Evolutionary conservation across 2,888 invertebrate genomes (phyloP).

Genomic region (Sesia bembeciformis): DNA sequence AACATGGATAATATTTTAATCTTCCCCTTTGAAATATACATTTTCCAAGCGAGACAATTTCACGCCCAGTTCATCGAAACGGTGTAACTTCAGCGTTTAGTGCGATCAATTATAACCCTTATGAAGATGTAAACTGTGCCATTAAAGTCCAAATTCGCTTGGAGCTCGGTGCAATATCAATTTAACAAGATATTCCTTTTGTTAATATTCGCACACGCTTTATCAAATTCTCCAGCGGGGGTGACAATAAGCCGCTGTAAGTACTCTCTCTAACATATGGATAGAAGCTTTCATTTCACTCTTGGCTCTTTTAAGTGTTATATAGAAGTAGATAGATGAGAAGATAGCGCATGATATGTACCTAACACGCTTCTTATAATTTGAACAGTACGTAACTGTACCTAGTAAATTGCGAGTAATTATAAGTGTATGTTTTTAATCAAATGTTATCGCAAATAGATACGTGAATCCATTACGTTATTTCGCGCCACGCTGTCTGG

Average conservation of each 20-base stretch:
- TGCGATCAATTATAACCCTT: slow-evolving; percentile 37
- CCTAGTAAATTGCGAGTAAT: no score
- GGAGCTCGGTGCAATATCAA: slow-evolving; percentile 53
- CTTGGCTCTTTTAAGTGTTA: slow-evolving; percentile 65
- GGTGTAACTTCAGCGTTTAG: slow-evolving; percentile 32
- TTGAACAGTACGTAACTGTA: no score
- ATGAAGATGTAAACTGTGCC: slow-evolving; percentile 9
- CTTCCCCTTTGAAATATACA: slow-evolving; percentile 75
- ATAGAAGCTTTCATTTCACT: slow-evolving; percentile 75
- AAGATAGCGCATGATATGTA: no score
- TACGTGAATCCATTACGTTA: no score
- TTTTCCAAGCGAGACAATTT: slow-evolving; percentile 74
- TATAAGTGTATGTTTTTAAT: no score
- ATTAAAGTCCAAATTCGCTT: slow-evolving; percentile 38
- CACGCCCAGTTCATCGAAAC: slow-evolving; percentile 50
- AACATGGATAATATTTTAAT: slow-evolving; percentile 77
- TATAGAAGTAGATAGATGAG: slow-evolving; percentile 3
- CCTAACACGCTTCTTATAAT: no score
- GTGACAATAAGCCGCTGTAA: slow-evolving; percentile 75
- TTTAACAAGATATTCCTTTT: slow-evolving; percentile 76
- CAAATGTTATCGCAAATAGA: no score
- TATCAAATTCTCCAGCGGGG: slow-evolving; percentile 75
- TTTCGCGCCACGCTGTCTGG: no score
- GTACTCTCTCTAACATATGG: slow-evolving; percentile 73
- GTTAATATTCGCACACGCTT: slow-evolving; percentile 76